phyloP scores from a whole-genome alignment of 2,797 vertebrate species.

The Labroides dimidiatus region DNA sequence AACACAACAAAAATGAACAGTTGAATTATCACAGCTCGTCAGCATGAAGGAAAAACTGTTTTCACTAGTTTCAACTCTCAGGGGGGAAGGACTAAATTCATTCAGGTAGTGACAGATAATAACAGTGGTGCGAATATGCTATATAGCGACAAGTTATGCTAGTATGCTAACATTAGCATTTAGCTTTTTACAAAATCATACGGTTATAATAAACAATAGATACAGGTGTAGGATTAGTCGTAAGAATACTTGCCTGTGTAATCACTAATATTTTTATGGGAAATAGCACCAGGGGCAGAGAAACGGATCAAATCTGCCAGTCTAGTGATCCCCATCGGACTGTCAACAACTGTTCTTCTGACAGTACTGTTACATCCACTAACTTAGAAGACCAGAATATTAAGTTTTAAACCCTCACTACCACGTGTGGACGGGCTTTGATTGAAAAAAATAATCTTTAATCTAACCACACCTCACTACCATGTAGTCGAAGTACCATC shows the following conservation, averaged over 20 bases:
- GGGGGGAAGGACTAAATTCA: no score
- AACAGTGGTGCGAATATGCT: no score
- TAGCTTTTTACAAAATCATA: background rate
- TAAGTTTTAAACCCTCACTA: rapidly evolving
- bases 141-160: background rate
- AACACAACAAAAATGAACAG: background rate
- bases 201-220: background rate
- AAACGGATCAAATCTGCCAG: constrained; percentile 81
- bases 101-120: no score
- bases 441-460: background rate
- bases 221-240: rapidly evolving
- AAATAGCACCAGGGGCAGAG: constrained; percentile 69
- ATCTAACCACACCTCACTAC: background rate
- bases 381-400: rapidly evolving
- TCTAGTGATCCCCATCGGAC: constrained; percentile 83
- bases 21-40: background rate
- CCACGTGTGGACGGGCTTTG: rapidly evolving
- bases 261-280: constrained; percentile 78
- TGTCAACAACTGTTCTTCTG: background rate
- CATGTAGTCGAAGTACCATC: background rate
- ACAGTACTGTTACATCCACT: background rate
- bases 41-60: no score
- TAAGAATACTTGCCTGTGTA: constrained; percentile 74
- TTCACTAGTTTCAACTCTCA: no score
- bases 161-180: constrained; percentile 42